These are phyloP conservation scores for Campylorhamphus procurvoides DNA, from an alignment of 2,113 vertebrate genomes.

Conservation along the genomic window DNA sequence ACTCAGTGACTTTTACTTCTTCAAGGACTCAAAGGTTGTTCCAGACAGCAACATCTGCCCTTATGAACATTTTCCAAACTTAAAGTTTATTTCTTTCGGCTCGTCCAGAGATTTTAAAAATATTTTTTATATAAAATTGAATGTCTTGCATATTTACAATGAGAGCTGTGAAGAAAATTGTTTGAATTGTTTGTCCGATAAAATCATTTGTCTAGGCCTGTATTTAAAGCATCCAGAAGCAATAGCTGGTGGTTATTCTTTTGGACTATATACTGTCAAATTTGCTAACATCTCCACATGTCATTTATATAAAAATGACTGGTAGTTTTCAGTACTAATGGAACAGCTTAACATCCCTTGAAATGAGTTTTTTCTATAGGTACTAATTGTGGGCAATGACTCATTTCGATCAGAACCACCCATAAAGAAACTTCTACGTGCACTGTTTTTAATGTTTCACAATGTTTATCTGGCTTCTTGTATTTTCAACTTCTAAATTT, in stretches of 20 bases:
- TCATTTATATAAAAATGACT: neutral
- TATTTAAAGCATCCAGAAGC: neutral
- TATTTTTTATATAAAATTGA: neutral
- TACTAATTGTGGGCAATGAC: neutral
- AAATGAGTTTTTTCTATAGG: neutral
- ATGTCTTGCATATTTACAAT: neutral
- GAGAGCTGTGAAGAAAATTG: neutral
- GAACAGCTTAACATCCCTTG: neutral
- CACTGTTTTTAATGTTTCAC: neutral
- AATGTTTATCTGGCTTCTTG: neutral
- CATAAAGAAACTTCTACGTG: neutral
- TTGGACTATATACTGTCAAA: neutral
- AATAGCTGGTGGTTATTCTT: neutral
- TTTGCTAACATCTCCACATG: neutral
- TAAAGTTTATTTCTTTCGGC: neutral
- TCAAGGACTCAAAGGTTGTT: slow-evolving; percentile 31
- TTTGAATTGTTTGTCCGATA: neutral
- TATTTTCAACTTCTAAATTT: neutral
- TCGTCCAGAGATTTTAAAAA: neutral
- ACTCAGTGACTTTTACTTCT: neutral
- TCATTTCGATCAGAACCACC: neutral
- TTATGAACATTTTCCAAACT: neutral
- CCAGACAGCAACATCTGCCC: slow-evolving; percentile 22
- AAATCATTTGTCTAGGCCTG: neutral
- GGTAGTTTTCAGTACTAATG: neutral